Evolutionary conservation across 30 jellyfish, hydroid and myxozoan genomes (phyloP), one percentile per base, ranked within the genome.

Genomic region (Hydractinia echinata): DNA sequence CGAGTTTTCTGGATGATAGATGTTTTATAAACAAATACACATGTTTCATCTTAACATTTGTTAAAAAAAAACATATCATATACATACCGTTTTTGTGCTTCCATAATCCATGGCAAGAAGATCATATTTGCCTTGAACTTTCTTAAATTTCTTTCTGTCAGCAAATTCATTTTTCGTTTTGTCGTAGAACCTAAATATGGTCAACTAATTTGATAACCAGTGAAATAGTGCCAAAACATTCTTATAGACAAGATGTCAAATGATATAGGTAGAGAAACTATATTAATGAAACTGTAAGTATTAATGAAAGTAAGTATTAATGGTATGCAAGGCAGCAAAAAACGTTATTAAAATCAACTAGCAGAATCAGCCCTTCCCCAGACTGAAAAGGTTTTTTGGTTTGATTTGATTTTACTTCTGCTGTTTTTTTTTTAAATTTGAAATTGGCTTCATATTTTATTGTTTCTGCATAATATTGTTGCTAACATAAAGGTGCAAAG

Each of bases 71-170:
- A 30, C 74, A 64, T 64, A 44, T 11, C 15, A 16, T 4, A n/a
- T 6, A 6, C 18, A 8, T 44, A 72, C 95, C 16, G 68, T 67
- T 11, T 39, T 82, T 10, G 82, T 82, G 10, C 89, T 88, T 53
- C 76, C 88, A 61, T 93, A 93, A 62, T 93, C 99, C 95, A 93
- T 93, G 20, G 58, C 56, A 15, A 93, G 85, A 13, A 93, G 74
- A 67, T 93, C 99, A 67, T 93, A 93, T 76, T 93, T 93, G 54
- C 99, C 99, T 18, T 73, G 81, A 16, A 93, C 99, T 79, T 93
- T 93, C 68, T 80, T 85, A 76, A 93, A 93, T 4, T 58, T 49
- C 14, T 79, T 74, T n/a, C 91, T 87, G 53, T 83, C 95, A 10
- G 81, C 91, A 89, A 92, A 93, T 8, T 93, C 96, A 70, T 93